Evolutionary conservation across 2,888 invertebrate genomes (phyloP), one percentile per base, ranked within the genome.

Genomic region (Mesorhabditis belari): DNA sequence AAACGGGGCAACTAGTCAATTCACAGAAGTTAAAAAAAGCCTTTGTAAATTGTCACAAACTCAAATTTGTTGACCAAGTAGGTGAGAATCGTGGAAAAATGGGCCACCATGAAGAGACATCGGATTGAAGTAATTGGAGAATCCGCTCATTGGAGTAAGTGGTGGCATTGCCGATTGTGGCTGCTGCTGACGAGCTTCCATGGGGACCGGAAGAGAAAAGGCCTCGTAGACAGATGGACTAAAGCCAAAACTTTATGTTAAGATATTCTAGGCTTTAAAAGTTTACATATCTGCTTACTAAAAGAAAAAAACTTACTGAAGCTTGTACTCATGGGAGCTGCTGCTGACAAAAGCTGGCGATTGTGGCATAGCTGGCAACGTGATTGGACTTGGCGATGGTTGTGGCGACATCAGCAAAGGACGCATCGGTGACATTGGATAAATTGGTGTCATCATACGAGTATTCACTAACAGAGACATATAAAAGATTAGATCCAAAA

Each of bases 141-240:
- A 17, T 9, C 12, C 44, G 44, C 44, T 35, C 12, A 35, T n/a
- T n/a, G 44, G 44, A n/a, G 35, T 35, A 17, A 35, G 35, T 35
- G 35, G 35, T 12, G 35, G 35, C 6, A 35, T 6, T 12, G 6
- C 9, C 9, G 9, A 6, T 6, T 6, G 17, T 12, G 6, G 35
- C 35, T 35, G 35, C 17, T 17, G 9, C 35, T 6, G 35, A 17
- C 6, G 17, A 12, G 9, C 35, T 35, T 6, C 9, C 35, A 26
- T 24, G 63, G 62, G 35, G n/a, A n/a, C n/a, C 52, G 63, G 55
- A 60, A 65, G 24, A 57, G 63, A 3, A 63, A 65, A 3, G 24
- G 55, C 3, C 61, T 60, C 5, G 53, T 9, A 24, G 65, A 67
- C 24, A 58, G 62, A 26, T 55, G 55, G 24, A 60, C 59, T 17